Evolutionary conservation across 2,888 invertebrate species (phyloP), one percentile per base, ranked within the genome.

Genomic region (Amphipyra tragopoginis): DNA sequence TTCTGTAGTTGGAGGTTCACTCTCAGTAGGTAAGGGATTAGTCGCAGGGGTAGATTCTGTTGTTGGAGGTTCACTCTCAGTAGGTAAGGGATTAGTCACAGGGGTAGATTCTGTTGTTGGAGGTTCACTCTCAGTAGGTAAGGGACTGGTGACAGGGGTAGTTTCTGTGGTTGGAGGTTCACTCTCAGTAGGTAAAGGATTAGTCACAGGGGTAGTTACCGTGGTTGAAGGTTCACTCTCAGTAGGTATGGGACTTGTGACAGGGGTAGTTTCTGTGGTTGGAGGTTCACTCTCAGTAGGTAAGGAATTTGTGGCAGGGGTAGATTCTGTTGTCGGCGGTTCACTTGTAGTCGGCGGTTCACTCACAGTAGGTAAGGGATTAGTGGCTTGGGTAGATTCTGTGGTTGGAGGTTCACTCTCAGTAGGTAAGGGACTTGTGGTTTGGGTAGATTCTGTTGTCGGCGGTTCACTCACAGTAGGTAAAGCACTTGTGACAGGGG

Each of bases 61-160:
- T 9, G 59, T 50, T 8, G 36, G 38, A 15, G 47, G 11, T 0
- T 44, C 40, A 11, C n/a, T 14, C 5, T 56, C 40, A 13, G 44
- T 47, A 3, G 69, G 62, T n/a, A 48, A 29, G 14, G 63, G 52
- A 38, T 53, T 39, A 5, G 62, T 62, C 26, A 59, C 55, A 40
- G 60, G 50, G 13, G 59, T 54, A 34, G 44, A n/a, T 33, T 45
- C 39, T 39, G 34, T 15, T 5, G 55, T 38, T 5, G 39, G n/a
- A 1, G 58, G 13, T 5, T 49, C 44, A 21, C 44, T 44, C 7
- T 36, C 13, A 15, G 43, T 33, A 1, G 62, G 54, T 8, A 52
- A 36, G 9, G 56, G 51, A 6, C 47, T 33, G 11, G 56, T 53
- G 6, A 64, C 53, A 36, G 44, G 44, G 5, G 39, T 14, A 2